Percentiles rank a stretch among this genome's conserved stretches.
These are phyloP conservation scores for Sylvietta virens DNA, from an alignment of 2,113 vertebrate species.

Conservation along the genomic window DNA sequence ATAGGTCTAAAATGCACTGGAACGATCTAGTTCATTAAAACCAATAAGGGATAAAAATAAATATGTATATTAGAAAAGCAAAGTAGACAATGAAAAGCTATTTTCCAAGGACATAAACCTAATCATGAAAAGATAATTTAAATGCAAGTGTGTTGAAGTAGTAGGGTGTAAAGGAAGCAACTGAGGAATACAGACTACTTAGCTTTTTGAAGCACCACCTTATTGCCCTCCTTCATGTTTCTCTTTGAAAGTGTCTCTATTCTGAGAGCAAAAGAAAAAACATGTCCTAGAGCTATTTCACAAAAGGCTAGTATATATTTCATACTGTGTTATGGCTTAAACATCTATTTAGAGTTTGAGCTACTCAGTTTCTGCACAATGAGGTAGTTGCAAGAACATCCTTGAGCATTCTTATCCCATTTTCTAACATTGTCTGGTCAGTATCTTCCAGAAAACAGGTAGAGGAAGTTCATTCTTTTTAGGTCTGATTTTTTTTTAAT, in stretches of 20 bases:
- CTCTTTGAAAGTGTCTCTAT: not conserved
- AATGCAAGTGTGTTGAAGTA: not conserved
- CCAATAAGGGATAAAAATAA: not conserved
- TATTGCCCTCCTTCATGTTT: not conserved
- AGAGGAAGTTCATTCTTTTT: not conserved
- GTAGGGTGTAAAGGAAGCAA: not conserved
- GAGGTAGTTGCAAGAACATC: not conserved
- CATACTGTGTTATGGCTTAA: not conserved
- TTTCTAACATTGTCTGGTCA: not conserved
- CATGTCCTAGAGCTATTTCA: not conserved
- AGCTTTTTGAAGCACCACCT: not conserved
- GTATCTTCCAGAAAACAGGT: not conserved
- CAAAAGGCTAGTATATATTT: not conserved
- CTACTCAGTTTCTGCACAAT: not conserved
- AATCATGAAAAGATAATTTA: not conserved
- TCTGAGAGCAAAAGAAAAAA: not conserved
- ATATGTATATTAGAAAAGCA: not conserved
- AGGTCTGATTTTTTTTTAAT: not conserved
- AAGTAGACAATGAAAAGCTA: not conserved
- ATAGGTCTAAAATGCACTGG: not conserved
- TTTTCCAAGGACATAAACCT: not conserved
- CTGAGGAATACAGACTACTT: not conserved
- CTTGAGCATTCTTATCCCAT: not conserved
- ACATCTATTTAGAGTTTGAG: not conserved
- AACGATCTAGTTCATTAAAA: not conserved